Evolutionary conservation across 2,888 invertebrate genomes (phyloP).

Genomic region (Cremastinae sp.): DNA sequence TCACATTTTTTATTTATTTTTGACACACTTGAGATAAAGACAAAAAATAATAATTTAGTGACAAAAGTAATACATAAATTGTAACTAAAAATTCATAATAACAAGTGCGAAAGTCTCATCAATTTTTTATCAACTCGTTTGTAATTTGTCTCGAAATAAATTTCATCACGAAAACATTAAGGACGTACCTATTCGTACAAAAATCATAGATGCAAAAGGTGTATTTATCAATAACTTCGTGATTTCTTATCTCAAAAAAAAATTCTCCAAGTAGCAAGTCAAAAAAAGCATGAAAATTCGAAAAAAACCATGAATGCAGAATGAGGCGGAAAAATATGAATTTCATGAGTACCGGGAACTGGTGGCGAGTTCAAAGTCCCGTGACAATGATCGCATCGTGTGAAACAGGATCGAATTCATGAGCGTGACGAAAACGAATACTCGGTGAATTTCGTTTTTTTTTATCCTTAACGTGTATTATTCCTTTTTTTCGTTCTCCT

Average conservation of each 20-base stretch:
- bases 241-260: no score
- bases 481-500: neutral
- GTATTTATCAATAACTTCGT: no score
- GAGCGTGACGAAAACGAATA: slow-evolving; percentile 38
- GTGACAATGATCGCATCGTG: slow-evolving; percentile 21
- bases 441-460: slow-evolving; percentile 9
- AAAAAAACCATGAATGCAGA: neutral
- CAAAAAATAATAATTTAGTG: no score
- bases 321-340: slow-evolving; percentile 22
- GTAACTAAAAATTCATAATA: no score
- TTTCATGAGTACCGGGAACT: slow-evolving; percentile 9
- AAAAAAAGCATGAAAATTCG: no score
- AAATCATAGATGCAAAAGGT: no score
- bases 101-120: no score
- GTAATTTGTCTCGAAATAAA: no score
- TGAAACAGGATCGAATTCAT: slow-evolving; percentile 28
- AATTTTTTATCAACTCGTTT: no score
- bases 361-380: slow-evolving; percentile 8
- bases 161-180: slow-evolving; percentile 11
- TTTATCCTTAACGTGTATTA: neutral
- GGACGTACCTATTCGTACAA: neutral
- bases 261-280: no score
- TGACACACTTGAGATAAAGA: neutral
- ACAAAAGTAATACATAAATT: no score
- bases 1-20: neutral